These are phyloP conservation scores for Argynnis bischoffii DNA, from an alignment of 2,888 invertebrate genomes.

Conservation along the genomic window DNA sequence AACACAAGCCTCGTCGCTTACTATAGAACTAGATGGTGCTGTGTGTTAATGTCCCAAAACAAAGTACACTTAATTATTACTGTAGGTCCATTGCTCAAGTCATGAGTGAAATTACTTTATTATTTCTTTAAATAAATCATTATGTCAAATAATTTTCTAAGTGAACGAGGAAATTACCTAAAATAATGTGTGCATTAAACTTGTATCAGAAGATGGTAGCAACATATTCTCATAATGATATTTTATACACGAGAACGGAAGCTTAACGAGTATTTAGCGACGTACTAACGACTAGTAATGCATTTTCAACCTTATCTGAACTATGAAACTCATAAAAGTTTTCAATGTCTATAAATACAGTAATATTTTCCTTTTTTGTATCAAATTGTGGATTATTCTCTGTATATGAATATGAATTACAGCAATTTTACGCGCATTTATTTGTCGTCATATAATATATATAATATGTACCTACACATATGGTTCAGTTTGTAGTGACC, in stretches of 20 bases:
- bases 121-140: neutral
- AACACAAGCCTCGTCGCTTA: no score
- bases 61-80: no score
- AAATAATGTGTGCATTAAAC: conserved; percentile 16
- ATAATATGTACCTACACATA: no score
- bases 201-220: conserved; percentile 32
- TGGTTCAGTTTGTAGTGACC: no score
- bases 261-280: conserved; percentile 27
- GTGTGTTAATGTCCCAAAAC: no score
- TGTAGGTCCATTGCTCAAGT: no score
- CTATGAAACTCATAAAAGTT: neutral
- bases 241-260: conserved; percentile 34
- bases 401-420: no score
- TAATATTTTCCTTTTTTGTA: neutral
- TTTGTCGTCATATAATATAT: no score
- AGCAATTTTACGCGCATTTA: no score
- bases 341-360: neutral
- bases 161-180: neutral
- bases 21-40: no score
- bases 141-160: neutral
- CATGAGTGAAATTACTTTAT: no score
- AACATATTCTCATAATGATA: conserved; percentile 33
- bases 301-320: conserved; percentile 17
- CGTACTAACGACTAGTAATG: conserved; percentile 23
- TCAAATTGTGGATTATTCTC: no score